phyloP scores from a whole-genome alignment of 1,140 invertebrate genomes.

The Reticulitermes speratus region DNA sequence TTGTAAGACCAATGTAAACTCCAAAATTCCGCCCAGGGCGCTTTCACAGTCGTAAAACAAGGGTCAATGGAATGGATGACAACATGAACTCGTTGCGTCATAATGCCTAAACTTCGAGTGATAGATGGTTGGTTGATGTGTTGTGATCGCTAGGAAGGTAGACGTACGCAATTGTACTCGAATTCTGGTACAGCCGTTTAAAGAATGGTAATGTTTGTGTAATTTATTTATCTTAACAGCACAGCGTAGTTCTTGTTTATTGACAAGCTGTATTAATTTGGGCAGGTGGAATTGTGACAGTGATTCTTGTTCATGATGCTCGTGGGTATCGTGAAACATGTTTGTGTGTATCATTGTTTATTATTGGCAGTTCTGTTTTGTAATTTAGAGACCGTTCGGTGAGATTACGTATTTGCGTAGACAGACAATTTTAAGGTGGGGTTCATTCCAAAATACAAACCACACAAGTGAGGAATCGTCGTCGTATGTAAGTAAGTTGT shows the following conservation, averaged over 20 bases:
- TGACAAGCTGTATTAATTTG: background rate
- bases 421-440: too few species aligned
- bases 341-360: background rate
- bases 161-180: background rate
- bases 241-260: background rate
- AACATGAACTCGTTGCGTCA: slow-evolving; percentile 24
- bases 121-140: slow-evolving; percentile 11
- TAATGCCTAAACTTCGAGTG: slow-evolving; percentile 23
- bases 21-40: slow-evolving; percentile 22
- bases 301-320: background rate
- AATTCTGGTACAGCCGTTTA: background rate
- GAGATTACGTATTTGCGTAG: too few species aligned
- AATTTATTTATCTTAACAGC: background rate
- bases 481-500: too few species aligned
- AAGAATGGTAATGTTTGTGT: slow-evolving; percentile 16
- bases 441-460: too few species aligned
- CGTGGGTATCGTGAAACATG: background rate
- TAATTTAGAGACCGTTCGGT: too few species aligned
- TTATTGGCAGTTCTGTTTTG: too few species aligned
- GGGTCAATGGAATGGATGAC: slow-evolving; percentile 27
- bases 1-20: background rate
- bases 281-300: background rate
- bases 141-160: background rate
- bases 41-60: slow-evolving; percentile 18
- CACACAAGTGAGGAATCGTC: too few species aligned